Evolutionary conservation across 2,888 invertebrate genomes (phyloP).

Genomic region (Didymodactylos carnosus): DNA sequence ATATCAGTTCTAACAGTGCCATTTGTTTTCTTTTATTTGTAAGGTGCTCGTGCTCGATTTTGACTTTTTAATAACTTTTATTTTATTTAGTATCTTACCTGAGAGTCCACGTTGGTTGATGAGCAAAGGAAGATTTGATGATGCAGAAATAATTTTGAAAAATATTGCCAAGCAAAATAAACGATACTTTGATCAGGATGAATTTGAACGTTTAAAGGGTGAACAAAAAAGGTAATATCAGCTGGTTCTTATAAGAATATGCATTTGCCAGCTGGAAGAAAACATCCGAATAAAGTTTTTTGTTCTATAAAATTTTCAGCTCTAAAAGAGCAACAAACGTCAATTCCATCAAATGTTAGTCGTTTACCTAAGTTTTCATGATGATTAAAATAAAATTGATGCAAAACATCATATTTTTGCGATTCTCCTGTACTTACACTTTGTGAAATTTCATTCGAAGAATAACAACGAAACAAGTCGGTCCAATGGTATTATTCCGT

Average conservation of each 20-base stretch:
- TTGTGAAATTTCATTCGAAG: too few species aligned
- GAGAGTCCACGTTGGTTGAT: slow-evolving; percentile 12
- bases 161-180: slow-evolving; percentile 4
- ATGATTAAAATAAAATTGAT: too few species aligned
- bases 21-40: slow-evolving; percentile 18
- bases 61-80: not conserved
- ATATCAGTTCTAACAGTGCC: not conserved
- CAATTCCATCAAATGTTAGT: too few species aligned
- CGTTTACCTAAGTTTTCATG: too few species aligned
- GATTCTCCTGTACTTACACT: too few species aligned
- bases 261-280: not conserved
- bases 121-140: not conserved
- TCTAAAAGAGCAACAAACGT: too few species aligned
- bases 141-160: not conserved
- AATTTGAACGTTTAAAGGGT: not conserved
- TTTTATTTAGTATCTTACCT: not conserved
- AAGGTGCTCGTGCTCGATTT: slow-evolving; percentile 15
- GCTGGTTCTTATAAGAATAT: not conserved
- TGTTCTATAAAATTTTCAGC: too few species aligned
- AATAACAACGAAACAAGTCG: too few species aligned
- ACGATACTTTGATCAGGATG: not conserved
- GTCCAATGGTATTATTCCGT: not conserved
- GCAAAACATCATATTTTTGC: too few species aligned
- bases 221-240: not conserved
- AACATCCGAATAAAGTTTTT: too few species aligned